Conservation (phyloP, 1,140 invertebrate genomes). For the Ridgeia piscesae region DNA sequence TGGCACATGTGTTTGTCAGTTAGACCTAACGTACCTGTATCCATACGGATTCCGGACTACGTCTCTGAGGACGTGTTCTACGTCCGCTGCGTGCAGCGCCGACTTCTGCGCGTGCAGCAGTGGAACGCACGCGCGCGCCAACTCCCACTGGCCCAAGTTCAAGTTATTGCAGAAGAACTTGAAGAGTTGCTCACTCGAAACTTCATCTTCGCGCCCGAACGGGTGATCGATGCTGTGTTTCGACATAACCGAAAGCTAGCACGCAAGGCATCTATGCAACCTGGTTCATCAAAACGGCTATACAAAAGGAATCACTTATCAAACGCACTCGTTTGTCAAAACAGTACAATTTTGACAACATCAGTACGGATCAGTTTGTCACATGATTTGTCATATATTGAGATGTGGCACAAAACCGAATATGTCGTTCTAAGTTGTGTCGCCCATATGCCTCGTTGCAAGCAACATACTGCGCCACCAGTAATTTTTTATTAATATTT, state of each 20-base stretch:
- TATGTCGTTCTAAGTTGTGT: neutral
- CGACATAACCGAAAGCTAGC: neutral
- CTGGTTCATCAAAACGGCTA: neutral
- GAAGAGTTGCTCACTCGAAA: slow-evolving; percentile 39
- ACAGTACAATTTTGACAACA: neutral
- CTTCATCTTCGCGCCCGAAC: slow-evolving; percentile 36
- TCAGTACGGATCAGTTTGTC: neutral
- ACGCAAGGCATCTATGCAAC: neutral
- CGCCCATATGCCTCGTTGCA: no score
- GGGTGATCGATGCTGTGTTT: neutral
- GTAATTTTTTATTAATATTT: no score
- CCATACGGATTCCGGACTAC: slow-evolving; percentile 41
- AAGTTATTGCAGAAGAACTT: slow-evolving; percentile 53
- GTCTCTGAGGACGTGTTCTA: slow-evolving; percentile 38
- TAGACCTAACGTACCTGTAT: slow-evolving; percentile 40
- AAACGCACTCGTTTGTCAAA: neutral
- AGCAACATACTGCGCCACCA: no score
- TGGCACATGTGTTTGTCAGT: no score
- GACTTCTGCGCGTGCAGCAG: neutral
- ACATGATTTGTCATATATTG: slow-evolving; percentile 1
- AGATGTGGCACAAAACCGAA: neutral
- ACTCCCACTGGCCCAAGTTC: slow-evolving; percentile 54
- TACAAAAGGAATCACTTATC: neutral
- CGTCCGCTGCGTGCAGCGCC: slow-evolving; percentile 14
- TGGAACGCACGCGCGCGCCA: slow-evolving; percentile 45